Evolutionary conservation across 2,888 invertebrate species (phyloP), one percentile per base, ranked within the genome.

Genomic region (Stenotaenia linearis): DNA sequence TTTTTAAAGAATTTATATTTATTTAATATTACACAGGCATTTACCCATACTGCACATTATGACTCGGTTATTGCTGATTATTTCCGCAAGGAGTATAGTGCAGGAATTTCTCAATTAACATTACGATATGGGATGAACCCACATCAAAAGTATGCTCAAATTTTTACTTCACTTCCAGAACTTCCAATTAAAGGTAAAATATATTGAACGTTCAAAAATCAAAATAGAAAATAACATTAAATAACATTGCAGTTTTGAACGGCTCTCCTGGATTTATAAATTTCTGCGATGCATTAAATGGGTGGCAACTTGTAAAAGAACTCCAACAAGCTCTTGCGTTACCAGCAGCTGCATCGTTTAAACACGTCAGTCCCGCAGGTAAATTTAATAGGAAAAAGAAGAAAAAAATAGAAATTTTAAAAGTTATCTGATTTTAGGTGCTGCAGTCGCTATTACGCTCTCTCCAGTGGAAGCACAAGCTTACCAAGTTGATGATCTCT

Each of bases 191-290:
- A 87, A 86, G 90, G 90, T 90, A 82, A 80, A 21, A 32, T 35
- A 6, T 50, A 45, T 4, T 18, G 12, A 3, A 4, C 35, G 1
- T n/a, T 45, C 1, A 3, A 18, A 9, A 45, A 12, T 45, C 12
- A 1, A 25, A 25, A 23, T 61, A 5, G 4, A 7, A 25, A 25
- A 25, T 28, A 3, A 21, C 7, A 25, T 25, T 21, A 6, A 12
- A 12, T 25, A 25, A 25, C 4, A 15, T 84, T 79, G 40, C 89
- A 82, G 96, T 97, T 1, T 85, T 97, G 30, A 98, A 98, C 86
- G 97, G 97, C 9, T 92, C 97, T 0, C 98, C 98, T 0, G 98
- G 98, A 0, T 99, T 93, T 86, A 98, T 99, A 83, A 99, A 99
- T 87, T 89, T 99, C 3, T 96, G 97, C 84, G 98, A 99, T 87